A percentile compares a stretch with the other conserved stretches of the same genome.
Evolutionary conservation across 2,797 vertebrate species (phyloP).

Genomic region (Cyprinella venusta): DNA sequence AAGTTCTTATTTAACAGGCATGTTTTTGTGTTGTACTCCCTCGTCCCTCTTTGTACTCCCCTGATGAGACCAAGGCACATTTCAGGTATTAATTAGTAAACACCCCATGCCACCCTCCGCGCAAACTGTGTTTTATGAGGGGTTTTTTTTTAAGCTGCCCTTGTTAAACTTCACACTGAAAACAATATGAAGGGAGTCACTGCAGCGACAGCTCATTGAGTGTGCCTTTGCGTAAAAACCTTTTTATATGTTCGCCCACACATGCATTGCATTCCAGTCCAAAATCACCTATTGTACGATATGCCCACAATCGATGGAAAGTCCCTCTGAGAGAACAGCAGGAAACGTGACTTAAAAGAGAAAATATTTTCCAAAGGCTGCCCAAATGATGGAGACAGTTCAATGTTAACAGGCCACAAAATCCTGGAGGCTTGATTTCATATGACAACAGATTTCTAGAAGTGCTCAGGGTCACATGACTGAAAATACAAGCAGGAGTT

Average conservation of each 20-base stretch:
- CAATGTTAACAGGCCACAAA: conserved; percentile 1
- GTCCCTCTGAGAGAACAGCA: conserved; percentile 49
- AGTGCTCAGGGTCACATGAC: neutral
- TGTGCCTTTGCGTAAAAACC: conserved; percentile 12
- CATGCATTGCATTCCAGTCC: conserved; percentile 16
- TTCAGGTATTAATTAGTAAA: conserved; percentile 67
- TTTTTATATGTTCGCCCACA: conserved; percentile 37
- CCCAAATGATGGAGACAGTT: neutral
- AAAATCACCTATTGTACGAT: conserved; percentile 32
- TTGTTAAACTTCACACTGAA: conserved; percentile 25
- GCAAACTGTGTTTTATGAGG: conserved; percentile 51
- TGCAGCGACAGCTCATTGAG: neutral
- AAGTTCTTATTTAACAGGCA: conserved; percentile 15
- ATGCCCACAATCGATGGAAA: conserved; percentile 44
- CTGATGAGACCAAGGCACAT: conserved; percentile 31
- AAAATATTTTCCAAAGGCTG: conserved; percentile 10
- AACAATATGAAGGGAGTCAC: conserved; percentile 5
- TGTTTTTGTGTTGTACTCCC: neutral
- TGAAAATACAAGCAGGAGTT: neutral
- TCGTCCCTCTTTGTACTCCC: conserved; percentile 27
- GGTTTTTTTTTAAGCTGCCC: conserved; percentile 17
- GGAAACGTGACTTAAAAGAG: conserved; percentile 35
- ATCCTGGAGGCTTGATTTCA: neutral
- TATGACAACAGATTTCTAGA: neutral
- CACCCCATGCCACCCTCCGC: conserved; percentile 59